Conservation (phyloP, 2,797 vertebrate species). For the Mus minutoides region DNA sequence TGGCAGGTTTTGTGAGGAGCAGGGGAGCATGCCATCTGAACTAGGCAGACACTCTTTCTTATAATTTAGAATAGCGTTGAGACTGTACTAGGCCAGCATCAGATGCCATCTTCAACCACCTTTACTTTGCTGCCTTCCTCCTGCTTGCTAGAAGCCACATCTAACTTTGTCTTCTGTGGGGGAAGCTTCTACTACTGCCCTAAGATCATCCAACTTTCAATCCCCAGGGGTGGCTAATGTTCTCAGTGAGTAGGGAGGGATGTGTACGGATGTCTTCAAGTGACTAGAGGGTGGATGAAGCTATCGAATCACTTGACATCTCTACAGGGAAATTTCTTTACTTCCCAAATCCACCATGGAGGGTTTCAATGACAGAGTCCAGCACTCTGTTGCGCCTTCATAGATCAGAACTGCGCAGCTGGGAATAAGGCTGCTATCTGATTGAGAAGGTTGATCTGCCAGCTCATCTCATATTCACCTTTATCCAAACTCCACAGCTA, state of each 20-base stretch:
- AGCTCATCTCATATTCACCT: not conserved
- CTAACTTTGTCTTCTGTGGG: not conserved
- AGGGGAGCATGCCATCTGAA: not conserved
- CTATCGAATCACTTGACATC: rapidly evolving
- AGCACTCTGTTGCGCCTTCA: not conserved
- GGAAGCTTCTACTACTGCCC: not conserved
- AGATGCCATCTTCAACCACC: not conserved
- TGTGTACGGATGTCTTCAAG: not conserved
- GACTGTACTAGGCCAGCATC: not conserved
- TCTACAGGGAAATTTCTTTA: no score
- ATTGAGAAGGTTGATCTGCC: not conserved
- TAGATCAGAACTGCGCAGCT: no score
- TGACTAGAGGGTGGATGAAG: not conserved
- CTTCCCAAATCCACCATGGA: no score
- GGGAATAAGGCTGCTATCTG: no score
- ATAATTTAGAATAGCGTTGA: not conserved
- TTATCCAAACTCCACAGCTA: no score
- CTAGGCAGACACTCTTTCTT: no score
- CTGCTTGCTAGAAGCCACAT: not conserved
- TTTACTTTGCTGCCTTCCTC: not conserved
- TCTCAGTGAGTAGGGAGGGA: not conserved
- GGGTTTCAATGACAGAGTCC: not conserved
- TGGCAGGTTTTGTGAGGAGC: not conserved
- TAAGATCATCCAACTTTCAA: not conserved
- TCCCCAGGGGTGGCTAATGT: not conserved